These are phyloP conservation scores for Pitta sordida DNA, from an alignment of 2,113 vertebrate species.

Conservation along the genomic window DNA sequence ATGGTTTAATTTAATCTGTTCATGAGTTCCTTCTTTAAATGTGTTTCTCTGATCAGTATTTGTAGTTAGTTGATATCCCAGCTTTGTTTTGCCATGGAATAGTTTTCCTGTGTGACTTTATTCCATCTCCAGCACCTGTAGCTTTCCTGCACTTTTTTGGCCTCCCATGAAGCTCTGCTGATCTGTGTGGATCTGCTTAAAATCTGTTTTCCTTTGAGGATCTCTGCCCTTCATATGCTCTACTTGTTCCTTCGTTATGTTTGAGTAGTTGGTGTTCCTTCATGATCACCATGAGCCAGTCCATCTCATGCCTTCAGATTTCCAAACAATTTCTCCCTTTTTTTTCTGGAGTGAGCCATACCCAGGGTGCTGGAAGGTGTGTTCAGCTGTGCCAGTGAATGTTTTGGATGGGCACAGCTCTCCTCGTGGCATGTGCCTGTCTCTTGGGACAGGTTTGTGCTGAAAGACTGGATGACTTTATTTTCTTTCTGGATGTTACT, in stretches of 20 bases:
- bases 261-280: background rate
- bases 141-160: background rate
- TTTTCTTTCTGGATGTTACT: background rate
- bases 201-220: background rate
- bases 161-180: background rate
- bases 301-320: background rate
- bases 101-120: background rate
- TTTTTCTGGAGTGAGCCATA: background rate
- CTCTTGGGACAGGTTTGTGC: background rate
- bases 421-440: rapidly evolving
- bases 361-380: background rate
- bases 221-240: background rate
- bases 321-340: background rate
- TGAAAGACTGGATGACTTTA: background rate
- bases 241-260: background rate
- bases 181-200: background rate
- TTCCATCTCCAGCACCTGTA: background rate
- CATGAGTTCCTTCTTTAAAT: background rate
- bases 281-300: background rate
- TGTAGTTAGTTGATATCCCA: background rate
- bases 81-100: background rate
- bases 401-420: background rate
- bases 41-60: background rate
- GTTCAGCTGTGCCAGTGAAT: background rate
- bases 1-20: background rate